Conservation (phyloP, 2,113 vertebrate genomes). For the Cryptotis parvus region DNA sequence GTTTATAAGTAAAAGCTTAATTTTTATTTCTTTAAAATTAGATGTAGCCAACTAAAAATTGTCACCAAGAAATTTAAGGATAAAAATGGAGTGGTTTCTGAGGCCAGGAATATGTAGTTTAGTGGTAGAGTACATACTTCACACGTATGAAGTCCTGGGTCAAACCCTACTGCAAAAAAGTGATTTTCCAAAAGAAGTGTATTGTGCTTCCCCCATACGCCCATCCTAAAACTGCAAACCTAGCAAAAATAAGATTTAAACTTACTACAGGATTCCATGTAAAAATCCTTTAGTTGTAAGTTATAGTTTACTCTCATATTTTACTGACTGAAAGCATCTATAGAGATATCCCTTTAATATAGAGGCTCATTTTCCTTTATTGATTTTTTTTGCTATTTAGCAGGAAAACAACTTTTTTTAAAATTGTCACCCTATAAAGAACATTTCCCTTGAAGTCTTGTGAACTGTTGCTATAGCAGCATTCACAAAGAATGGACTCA, state of each 20-base stretch:
- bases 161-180: neutral
- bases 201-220: constrained; percentile 1
- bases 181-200: constrained; percentile 46
- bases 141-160: no score
- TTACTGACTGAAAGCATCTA: constrained; percentile 40
- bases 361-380: constrained; percentile 18
- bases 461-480: constrained; percentile 26
- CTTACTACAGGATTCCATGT: constrained; percentile 19
- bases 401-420: neutral
- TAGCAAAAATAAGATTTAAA: constrained; percentile 40
- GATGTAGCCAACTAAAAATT: constrained; percentile 12
- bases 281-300: constrained; percentile 55
- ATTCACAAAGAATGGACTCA: constrained; percentile 52
- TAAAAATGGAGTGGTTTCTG: neutral
- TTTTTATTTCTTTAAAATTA: constrained; percentile 57
- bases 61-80: constrained; percentile 35
- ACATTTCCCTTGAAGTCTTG: constrained; percentile 43
- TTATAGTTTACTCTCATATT: constrained; percentile 59
- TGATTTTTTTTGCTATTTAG: constrained; percentile 45
- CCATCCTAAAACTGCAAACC: constrained; percentile 54
- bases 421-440: constrained; percentile 24
- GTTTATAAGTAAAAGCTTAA: constrained; percentile 51
- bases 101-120: no score
- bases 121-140: no score
- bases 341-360: constrained; percentile 37